These are phyloP conservation scores for Toxonevra muliebris DNA, from an alignment of 2,888 invertebrate species.

Conservation along the genomic window DNA sequence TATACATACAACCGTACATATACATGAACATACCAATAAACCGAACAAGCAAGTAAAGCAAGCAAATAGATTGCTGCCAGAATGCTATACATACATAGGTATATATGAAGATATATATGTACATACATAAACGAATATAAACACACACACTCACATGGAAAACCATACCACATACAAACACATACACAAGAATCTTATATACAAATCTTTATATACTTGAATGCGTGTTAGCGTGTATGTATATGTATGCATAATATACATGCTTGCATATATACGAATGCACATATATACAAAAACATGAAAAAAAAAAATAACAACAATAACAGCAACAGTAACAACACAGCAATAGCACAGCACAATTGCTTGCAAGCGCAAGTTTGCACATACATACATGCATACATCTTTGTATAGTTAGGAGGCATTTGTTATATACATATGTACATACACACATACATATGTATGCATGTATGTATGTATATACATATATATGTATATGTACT, in stretches of 20 bases:
- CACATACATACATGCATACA: neutral
- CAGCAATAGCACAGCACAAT: neutral
- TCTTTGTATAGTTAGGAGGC: neutral
- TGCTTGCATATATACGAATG: neutral
- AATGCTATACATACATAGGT: conserved; percentile 9
- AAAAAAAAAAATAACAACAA: conserved; percentile 9
- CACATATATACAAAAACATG: conserved; percentile 3
- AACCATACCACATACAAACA: too few species aligned
- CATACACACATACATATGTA: conserved; percentile 29
- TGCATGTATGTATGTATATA: conserved; percentile 21
- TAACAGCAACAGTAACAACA: conserved; percentile 17
- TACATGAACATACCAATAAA: conserved; percentile 27
- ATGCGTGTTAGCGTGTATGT: too few species aligned
- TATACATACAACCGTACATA: neutral
- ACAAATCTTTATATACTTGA: too few species aligned
- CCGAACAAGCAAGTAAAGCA: conserved; percentile 3
- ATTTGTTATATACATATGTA: conserved; percentile 15
- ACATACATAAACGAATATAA: conserved; percentile 20
- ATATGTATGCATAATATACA: too few species aligned
- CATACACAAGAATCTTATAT: too few species aligned
- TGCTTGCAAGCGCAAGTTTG: neutral
- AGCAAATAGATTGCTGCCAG: conserved; percentile 23
- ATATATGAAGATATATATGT: conserved; percentile 16
- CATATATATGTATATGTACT: neutral
- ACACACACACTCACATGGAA: too few species aligned